Percentiles rank a stretch among this genome's conserved stretches.
Evolutionary conservation across 2,113 vertebrate genomes (phyloP).

Genomic region (Brachypodius melanocephalos): DNA sequence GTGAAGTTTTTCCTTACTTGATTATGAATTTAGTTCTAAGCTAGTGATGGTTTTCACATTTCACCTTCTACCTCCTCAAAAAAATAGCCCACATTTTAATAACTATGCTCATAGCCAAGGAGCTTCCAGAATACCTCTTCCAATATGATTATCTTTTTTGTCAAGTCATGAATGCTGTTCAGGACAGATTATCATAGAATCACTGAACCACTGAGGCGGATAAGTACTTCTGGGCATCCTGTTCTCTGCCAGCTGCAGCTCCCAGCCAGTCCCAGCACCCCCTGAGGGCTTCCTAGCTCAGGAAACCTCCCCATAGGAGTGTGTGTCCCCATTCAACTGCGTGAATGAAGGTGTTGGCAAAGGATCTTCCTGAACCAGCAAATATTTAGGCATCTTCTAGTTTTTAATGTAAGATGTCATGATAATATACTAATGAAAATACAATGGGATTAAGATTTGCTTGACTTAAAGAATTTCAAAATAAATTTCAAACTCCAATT

Average conservation of each 20-base stretch:
- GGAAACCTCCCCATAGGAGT: background rate
- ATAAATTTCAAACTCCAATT: background rate
- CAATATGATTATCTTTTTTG: background rate
- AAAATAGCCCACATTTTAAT: background rate
- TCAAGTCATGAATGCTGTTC: background rate
- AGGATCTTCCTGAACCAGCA: background rate
- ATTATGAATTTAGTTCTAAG: background rate
- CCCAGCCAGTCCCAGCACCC: background rate
- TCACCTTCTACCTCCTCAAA: background rate
- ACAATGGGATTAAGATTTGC: background rate
- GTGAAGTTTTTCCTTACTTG: background rate
- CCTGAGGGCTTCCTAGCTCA: background rate
- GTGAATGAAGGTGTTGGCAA: background rate
- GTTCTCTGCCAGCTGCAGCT: background rate
- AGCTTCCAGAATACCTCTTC: background rate
- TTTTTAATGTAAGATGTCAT: background rate
- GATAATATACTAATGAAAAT: background rate
- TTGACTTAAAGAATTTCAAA: background rate
- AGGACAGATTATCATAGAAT: background rate
- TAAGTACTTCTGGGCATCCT: background rate
- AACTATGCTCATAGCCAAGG: background rate
- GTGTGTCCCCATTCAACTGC: too few species aligned
- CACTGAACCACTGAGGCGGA: background rate
- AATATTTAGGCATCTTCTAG: background rate
- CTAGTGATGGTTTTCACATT: background rate